Conservation (phyloP, 2,113 vertebrate species). For the Forbesichthys papilliferus region DNA sequence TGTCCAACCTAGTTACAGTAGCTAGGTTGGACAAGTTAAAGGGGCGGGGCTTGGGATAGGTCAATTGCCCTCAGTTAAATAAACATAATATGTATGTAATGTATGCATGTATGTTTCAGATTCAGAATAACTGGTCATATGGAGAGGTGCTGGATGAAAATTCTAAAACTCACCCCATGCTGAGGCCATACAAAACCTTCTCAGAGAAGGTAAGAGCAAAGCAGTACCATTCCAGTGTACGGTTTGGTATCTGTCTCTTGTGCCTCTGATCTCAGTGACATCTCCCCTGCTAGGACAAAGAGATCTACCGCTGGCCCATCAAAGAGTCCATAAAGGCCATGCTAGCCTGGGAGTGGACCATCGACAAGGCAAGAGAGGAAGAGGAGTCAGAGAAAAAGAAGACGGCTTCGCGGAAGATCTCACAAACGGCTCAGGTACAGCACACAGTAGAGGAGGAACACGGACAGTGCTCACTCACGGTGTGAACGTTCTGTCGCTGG, state of each 20-base stretch:
- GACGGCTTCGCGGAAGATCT: slow-evolving; percentile 83
- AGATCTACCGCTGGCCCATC: slow-evolving; percentile 95
- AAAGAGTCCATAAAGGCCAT: slow-evolving; percentile 95
- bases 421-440: slow-evolving; percentile 87
- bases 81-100: not conserved
- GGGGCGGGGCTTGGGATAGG: not conserved
- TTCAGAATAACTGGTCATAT: slow-evolving; percentile 93
- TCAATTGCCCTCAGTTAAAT: not conserved
- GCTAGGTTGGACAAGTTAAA: no score
- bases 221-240: not conserved
- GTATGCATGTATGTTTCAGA: slow-evolving; percentile 68
- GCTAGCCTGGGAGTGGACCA: slow-evolving; percentile 92
- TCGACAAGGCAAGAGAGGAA: slow-evolving; percentile 90
- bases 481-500: not conserved
- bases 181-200: slow-evolving; percentile 93
- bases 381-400: slow-evolving; percentile 90
- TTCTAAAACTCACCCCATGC: slow-evolving; percentile 89
- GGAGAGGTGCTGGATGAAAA: slow-evolving; percentile 88
- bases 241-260: not conserved
- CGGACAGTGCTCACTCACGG: not conserved
- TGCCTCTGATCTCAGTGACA: not conserved
- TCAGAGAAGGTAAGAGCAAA: slow-evolving; percentile 85
- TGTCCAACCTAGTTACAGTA: no score
- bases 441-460: not conserved
- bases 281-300: slow-evolving; percentile 82